Base-by-base conservation (phyloP, 35 echinoderm and acorn worm species). In the Diadema setosum region DNA sequence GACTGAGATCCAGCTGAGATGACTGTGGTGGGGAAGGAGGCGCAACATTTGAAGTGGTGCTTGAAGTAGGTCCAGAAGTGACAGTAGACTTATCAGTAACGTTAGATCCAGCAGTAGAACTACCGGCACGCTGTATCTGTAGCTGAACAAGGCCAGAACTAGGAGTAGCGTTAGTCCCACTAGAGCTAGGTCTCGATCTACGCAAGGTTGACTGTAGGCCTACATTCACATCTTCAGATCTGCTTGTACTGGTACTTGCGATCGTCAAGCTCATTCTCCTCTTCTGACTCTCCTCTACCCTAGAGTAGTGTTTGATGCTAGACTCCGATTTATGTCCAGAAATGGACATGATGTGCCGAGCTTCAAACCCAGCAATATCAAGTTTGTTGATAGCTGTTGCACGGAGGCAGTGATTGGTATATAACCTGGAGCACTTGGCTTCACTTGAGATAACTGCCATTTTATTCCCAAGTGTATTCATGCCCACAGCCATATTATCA, bases 331-430 rank as follows among this genome's bases (percentile, higher is more conserved):
- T 49, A 35, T 90, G 87, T 42, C 89, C 89, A 56, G 60, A 42
- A 42, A 91, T 82, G 5, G 52, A 37, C 88, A 84, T 90, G 29
- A 75, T 90, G 75, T 90, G 59, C 5, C 82, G 45, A 25, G 25
- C 64, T 29, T 45, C 42, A 80, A 85, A 91, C n/a, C 82, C 89
- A 29, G 40, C 64, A 20, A 27, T 39, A 49, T 91, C 82, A 2
- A 91, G 67, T 45, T 49, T 45, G 12, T 75, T 84, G 23, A 83
- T 67, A 30, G 75, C 64, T 5, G 88, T 90, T 26, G 88, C 88
- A 8, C 75, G 45, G 4, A 90, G 59, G 65, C 80, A 84, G 45
- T 90, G 88, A 33, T 90, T 90, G 20, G 88, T 90, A 58, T 90
- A 84, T n/a, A 32, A 29, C 39, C 63, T 58, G 20, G 81, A 90